phyloP scores from a whole-genome alignment of 37 sponge, comb jelly and placozoan species.

The Halichondria panicea region DNA sequence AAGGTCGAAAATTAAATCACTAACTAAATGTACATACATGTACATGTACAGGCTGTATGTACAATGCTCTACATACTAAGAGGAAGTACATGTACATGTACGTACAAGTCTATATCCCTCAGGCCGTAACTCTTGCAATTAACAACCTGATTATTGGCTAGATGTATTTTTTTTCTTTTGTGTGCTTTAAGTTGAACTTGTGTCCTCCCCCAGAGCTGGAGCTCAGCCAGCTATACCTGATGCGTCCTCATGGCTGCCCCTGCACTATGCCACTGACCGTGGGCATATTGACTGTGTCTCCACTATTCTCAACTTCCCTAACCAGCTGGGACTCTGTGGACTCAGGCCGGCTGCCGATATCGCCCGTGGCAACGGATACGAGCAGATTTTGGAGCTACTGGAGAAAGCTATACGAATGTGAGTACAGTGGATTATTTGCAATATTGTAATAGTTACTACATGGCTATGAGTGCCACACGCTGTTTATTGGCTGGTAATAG shows the following conservation, averaged over 20 bases:
- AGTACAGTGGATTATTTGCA: too few relatives aligned
- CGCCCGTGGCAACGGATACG: background rate
- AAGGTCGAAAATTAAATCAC: too few relatives aligned
- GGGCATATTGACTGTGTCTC: constrained; percentile 49
- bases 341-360: constrained; percentile 26
- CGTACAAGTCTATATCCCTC: background rate
- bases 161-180: background rate
- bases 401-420: constrained; percentile 25
- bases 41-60: too few relatives aligned
- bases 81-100: background rate
- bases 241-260: constrained; percentile 12
- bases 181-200: background rate
- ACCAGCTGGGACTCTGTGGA: constrained; percentile 31
- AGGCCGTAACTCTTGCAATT: background rate
- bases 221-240: constrained; percentile 16
- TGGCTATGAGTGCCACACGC: too few relatives aligned
- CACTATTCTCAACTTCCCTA: constrained; percentile 25
- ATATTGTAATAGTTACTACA: too few relatives aligned
- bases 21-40: too few relatives aligned
- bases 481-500: too few relatives aligned
- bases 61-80: too few relatives aligned
- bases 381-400: constrained; percentile 20
- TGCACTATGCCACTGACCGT: constrained; percentile 42
- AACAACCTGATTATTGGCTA: background rate
- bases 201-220: constrained; percentile 10